These are phyloP conservation scores for Amaurobius ferox DNA, from an alignment of 2,888 invertebrate species.

Conservation along the genomic window DNA sequence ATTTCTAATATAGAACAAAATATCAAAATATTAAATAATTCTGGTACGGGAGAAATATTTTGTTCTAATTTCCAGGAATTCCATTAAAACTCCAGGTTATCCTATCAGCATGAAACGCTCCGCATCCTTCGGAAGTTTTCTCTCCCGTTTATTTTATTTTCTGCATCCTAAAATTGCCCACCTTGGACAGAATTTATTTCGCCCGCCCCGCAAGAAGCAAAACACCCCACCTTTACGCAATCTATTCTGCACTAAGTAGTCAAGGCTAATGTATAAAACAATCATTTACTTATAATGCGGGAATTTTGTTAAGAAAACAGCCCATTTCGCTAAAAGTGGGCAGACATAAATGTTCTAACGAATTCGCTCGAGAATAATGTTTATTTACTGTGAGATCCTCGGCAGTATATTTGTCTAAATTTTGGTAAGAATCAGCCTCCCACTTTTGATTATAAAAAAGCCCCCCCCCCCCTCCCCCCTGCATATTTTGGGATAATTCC, in stretches of 20 bases:
- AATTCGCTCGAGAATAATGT: slow-evolving; percentile 69
- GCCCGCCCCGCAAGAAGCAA: slow-evolving; percentile 24
- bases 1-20: no score
- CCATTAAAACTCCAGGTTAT: not conserved
- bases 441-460: no score
- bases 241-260: slow-evolving; percentile 67
- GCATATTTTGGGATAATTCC: slow-evolving; percentile 47
- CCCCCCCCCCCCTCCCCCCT: no score
- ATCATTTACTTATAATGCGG: slow-evolving; percentile 69
- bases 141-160: not conserved
- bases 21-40: no score
- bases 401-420: slow-evolving; percentile 66
- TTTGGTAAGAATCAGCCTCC: slow-evolving; percentile 14
- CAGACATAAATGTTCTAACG: slow-evolving; percentile 63
- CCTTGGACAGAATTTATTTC: slow-evolving; percentile 15
- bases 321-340: slow-evolving; percentile 67
- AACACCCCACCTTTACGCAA: slow-evolving; percentile 48
- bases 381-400: slow-evolving; percentile 63
- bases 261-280: slow-evolving; percentile 71
- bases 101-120: not conserved
- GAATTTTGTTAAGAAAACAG: slow-evolving; percentile 50
- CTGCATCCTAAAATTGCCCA: not conserved
- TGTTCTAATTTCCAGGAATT: no score
- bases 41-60: no score
- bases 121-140: not conserved